A percentile compares a stretch with the other conserved stretches of the same genome.
Conservation (phyloP, 2,888 invertebrate species). For the Brassicogethes aeneus region DNA sequence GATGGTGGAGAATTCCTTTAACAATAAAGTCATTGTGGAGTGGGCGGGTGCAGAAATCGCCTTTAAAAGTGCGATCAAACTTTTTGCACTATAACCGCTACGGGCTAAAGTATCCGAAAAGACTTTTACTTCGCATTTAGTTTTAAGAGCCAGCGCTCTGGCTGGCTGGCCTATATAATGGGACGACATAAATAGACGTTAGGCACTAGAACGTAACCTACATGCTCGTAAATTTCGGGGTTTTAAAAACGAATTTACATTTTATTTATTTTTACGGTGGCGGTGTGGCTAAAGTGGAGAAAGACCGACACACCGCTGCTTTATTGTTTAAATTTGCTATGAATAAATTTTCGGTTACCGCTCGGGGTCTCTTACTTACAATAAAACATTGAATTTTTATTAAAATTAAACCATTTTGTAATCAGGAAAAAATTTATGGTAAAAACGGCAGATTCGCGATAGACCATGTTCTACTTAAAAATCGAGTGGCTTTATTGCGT, state of each 20-base stretch:
- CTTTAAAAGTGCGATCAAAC: background rate
- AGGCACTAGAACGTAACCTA: background rate
- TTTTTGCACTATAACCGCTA: background rate
- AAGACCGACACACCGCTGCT: no score
- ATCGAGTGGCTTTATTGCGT: no score
- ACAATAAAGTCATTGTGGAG: background rate
- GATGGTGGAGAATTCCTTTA: no score
- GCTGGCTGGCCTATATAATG: conserved; percentile 16
- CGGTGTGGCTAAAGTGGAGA: no score
- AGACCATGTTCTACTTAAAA: no score
- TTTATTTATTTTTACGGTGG: conserved; percentile 1
- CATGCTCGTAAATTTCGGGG: background rate
- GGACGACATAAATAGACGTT: conserved; percentile 1
- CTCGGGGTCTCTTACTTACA: no score
- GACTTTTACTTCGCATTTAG: conserved; percentile 18
- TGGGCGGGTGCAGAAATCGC: background rate
- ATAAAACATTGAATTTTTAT: no score
- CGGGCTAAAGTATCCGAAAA: conserved; percentile 16
- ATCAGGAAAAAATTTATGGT: no score
- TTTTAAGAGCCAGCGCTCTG: conserved; percentile 13
- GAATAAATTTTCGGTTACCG: no score
- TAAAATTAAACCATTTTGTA: no score
- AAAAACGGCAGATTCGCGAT: no score
- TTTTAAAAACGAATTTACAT: background rate
- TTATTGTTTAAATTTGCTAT: no score